Base-by-base conservation (phyloP, 2,113 vertebrate genomes). In the Oreochromis niloticus region DNA sequence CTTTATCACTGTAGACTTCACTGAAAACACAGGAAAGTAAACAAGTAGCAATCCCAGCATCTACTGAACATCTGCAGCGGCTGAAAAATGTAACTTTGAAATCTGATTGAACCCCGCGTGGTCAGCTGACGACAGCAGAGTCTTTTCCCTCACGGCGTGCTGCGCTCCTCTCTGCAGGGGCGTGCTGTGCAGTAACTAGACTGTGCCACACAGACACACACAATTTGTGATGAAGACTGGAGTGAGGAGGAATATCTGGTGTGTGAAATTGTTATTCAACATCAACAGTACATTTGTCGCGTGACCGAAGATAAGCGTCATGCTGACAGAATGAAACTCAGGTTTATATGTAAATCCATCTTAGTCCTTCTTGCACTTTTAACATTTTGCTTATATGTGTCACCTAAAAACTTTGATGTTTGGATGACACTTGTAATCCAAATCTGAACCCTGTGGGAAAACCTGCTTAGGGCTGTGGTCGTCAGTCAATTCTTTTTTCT, bases 311-410 rank as follows among this genome's bases (percentile, higher is more conserved):
- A 75, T 48, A 75, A 75, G 41, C 8, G 3, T 32, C 71, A 32
- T 2, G 71, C 71, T 75, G 24, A 48, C 71, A 75, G 71, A 30
- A 75, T 12, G 27, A 71, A 88, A 88, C 46, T 71, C 50, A 59
- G 10, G 83, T 89, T 75, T 83, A 63, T 75, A 87, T 89, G 82
- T 73, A 80, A 89, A 85, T 89, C 30, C 16, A 4, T 2, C 16
- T 39, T 5, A 56, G 41, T 78, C 32, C 39, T 9, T n/a, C 1
- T 55, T n/a, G 6, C 22, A 55, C 24, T 22, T 75, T 36, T 11
- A 16, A 13, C 71, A 1, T 32, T 32, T 12, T 19, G 43, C 71
- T 36, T 19, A 52, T 27, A 17, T 19, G 7, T 34, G 22, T 50
- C 41, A 52, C 39, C 17, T 63, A 27, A 80, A 83, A 22, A 4